Evolutionary conservation across 1,140 invertebrate genomes (phyloP).

Genomic region (Euborellia annulipes): DNA sequence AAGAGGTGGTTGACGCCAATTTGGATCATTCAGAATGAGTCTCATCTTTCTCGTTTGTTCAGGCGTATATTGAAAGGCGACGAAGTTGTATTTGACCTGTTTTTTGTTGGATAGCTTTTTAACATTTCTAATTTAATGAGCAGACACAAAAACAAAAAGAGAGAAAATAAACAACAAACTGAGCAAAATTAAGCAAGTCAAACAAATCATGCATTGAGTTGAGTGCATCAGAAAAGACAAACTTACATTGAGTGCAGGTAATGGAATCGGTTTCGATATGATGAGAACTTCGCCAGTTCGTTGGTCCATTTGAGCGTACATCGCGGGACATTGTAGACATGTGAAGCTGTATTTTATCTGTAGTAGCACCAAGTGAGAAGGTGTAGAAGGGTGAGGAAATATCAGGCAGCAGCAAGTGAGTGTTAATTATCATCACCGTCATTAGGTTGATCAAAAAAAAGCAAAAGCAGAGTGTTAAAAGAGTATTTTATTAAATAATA

Average conservation of each 20-base stretch:
- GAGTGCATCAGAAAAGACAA: not conserved
- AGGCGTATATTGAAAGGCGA: conserved; percentile 36
- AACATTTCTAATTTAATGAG: conserved; percentile 9
- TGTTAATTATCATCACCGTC: not conserved
- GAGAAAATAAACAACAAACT: conserved; percentile 4
- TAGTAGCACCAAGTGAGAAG: conserved; percentile 2
- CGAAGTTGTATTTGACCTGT: conserved; percentile 41
- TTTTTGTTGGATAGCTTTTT: not conserved
- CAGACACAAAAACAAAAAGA: conserved; percentile 21
- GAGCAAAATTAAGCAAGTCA: not conserved
- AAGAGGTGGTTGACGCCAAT: conserved; percentile 40
- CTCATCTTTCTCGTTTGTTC: conserved; percentile 32
- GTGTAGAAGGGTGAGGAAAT: not conserved
- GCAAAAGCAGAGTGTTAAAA: too few species aligned
- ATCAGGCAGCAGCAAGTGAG: not conserved
- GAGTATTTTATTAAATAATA: too few species aligned
- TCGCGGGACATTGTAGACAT: conserved; percentile 43
- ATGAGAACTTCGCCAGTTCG: conserved; percentile 36
- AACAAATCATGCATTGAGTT: too few species aligned
- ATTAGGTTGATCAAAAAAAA: not conserved
- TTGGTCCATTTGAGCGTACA: conserved; percentile 38
- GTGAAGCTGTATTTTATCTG: conserved; percentile 57
- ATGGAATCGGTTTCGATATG: conserved; percentile 39
- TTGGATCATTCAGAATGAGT: conserved; percentile 36
- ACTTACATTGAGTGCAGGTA: conserved; percentile 57